Percentiles rank a stretch among this genome's conserved stretches.
These are phyloP conservation scores for Ailuropoda melanoleuca DNA, from an alignment of 2,113 vertebrate genomes.

Conservation along the genomic window DNA sequence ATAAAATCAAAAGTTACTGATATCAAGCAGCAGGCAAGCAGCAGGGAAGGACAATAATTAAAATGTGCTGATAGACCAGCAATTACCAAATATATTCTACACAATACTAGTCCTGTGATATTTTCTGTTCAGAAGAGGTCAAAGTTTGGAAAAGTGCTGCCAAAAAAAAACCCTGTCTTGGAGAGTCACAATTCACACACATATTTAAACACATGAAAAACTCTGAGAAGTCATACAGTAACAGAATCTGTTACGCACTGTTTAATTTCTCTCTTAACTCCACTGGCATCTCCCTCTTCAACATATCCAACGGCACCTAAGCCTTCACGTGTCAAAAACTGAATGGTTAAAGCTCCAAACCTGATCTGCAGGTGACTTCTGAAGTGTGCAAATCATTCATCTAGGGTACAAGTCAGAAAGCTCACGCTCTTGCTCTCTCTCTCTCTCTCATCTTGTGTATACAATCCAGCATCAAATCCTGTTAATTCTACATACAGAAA, in stretches of 20 bases:
- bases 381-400: neutral
- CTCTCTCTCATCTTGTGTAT: neutral
- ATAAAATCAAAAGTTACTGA: neutral
- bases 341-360: neutral
- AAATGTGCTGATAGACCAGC: neutral
- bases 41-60: neutral
- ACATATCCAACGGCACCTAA: neutral
- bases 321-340: neutral
- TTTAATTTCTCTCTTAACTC: neutral
- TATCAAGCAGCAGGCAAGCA: neutral
- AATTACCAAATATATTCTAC: neutral
- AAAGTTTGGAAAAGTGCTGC: neutral
- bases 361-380: neutral
- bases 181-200: neutral
- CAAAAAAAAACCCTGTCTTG: neutral
- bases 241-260: neutral
- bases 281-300: neutral
- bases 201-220: neutral
- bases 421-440: neutral
- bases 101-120: neutral
- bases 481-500: neutral
- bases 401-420: neutral
- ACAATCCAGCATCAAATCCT: neutral
- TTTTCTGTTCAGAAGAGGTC: neutral
- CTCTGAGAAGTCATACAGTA: neutral